Conservation (phyloP, 2,888 invertebrate genomes). For the Drosophila gaucha region DNA sequence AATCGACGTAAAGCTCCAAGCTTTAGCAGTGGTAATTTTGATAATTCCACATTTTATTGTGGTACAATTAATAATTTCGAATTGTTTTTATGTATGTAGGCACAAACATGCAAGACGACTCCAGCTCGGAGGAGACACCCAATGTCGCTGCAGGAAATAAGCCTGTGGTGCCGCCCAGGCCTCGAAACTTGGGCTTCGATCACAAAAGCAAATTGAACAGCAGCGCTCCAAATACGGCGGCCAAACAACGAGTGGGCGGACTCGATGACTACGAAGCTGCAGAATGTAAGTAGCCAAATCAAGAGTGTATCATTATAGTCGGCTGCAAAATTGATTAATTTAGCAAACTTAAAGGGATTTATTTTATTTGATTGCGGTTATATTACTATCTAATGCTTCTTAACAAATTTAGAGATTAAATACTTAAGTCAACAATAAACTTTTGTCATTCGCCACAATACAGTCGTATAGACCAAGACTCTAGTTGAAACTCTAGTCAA, state of each 20-base stretch:
- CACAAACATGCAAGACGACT: constrained; percentile 88
- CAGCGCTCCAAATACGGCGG: constrained; percentile 67
- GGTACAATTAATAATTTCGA: background rate
- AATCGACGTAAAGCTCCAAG: constrained; percentile 87
- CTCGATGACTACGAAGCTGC: constrained; percentile 78
- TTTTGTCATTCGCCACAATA: no score
- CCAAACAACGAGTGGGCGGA: constrained; percentile 59
- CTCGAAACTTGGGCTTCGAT: constrained; percentile 88
- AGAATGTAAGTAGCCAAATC: constrained; percentile 77
- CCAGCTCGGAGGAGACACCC: constrained; percentile 90
- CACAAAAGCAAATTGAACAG: constrained; percentile 84
- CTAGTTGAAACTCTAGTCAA: background rate
- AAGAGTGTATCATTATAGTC: background rate
- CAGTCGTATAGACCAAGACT: no score
- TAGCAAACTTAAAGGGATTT: no score
- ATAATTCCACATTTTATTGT: background rate
- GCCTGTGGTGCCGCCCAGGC: constrained; percentile 88
- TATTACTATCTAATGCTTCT: no score
- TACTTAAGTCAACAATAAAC: no score
- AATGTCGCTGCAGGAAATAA: constrained; percentile 84
- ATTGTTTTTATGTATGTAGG: constrained; percentile 22
- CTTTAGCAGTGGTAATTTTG: constrained; percentile 88
- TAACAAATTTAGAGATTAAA: no score
- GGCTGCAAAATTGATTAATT: background rate
- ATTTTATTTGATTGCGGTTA: no score